Conservation (phyloP, 2,888 invertebrate species). For the Erebia ligea region DNA sequence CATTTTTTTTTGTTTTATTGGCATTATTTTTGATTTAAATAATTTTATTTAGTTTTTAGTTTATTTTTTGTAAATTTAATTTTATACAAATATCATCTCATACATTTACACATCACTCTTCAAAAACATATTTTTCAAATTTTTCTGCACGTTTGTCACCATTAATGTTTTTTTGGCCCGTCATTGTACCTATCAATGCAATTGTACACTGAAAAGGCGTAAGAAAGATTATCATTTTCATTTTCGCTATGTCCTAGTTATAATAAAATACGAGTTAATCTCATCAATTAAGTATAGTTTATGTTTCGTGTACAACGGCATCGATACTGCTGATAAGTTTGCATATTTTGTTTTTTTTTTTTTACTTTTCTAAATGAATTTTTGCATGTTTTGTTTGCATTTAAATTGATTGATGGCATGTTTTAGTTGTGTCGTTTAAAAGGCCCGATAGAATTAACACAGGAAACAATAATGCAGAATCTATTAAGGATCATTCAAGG, state of each 20-base stretch:
- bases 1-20: conserved; percentile 11
- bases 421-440: conserved; percentile 93
- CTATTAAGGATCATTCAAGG: conserved; percentile 57
- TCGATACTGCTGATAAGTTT: neutral
- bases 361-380: conserved; percentile 21
- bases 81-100: conserved; percentile 43
- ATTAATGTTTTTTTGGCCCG: conserved; percentile 27
- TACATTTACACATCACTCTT: conserved; percentile 38
- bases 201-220: neutral
- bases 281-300: neutral
- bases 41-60: conserved; percentile 14
- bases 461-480: conserved; percentile 58
- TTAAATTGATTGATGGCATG: conserved; percentile 56
- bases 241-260: too few species aligned
- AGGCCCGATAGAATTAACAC: conserved; percentile 81
- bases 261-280: too few species aligned
- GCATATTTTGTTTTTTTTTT: conserved; percentile 1
- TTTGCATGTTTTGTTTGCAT: conserved; percentile 22
- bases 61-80: conserved; percentile 10
- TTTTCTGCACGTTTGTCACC: conserved; percentile 17
- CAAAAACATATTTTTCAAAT: conserved; percentile 32
- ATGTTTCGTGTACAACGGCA: neutral
- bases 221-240: too few species aligned
- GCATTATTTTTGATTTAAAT: conserved; percentile 5
- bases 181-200: neutral